A percentile compares a stretch with the other conserved stretches of the same genome.
Conservation (phyloP, 2,797 vertebrate genomes). For the Glyptemys insculpta region DNA sequence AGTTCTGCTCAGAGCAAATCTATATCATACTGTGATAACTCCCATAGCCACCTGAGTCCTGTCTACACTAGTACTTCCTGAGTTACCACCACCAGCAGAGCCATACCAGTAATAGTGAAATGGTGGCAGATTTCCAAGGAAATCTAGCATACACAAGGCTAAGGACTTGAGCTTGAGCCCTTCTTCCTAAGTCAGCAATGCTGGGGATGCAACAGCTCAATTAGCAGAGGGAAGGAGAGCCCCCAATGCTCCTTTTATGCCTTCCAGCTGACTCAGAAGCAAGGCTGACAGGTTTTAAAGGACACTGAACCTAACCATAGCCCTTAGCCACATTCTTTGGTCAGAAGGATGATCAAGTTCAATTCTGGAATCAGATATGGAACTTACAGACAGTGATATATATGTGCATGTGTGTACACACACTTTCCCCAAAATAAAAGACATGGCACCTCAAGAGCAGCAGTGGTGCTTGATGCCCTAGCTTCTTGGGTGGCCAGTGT, state of each 20-base stretch:
- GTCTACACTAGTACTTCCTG: background rate
- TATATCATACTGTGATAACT: background rate
- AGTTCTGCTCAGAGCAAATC: background rate
- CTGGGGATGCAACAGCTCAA: background rate
- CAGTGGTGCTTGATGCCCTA: background rate
- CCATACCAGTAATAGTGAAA: background rate
- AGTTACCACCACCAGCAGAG: rapidly evolving
- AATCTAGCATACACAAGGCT: background rate
- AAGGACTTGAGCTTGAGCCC: background rate
- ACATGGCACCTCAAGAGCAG: background rate
- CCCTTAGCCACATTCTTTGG: too few relatives aligned
- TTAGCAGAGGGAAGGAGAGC: background rate
- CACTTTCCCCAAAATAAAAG: background rate
- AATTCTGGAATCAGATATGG: too few relatives aligned
- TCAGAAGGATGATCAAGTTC: too few relatives aligned
- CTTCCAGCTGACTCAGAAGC: background rate
- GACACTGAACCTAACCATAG: too few relatives aligned
- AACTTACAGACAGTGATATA: too few relatives aligned
- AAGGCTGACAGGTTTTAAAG: background rate
- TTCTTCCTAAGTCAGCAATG: rapidly evolving
- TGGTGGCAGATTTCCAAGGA: background rate
- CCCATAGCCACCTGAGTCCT: background rate
- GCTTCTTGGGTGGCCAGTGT: background rate
- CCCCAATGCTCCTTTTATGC: background rate
- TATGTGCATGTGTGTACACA: too few relatives aligned